phyloP scores from a whole-genome alignment of 2,888 invertebrate genomes.

The Ophioninae sp. region DNA sequence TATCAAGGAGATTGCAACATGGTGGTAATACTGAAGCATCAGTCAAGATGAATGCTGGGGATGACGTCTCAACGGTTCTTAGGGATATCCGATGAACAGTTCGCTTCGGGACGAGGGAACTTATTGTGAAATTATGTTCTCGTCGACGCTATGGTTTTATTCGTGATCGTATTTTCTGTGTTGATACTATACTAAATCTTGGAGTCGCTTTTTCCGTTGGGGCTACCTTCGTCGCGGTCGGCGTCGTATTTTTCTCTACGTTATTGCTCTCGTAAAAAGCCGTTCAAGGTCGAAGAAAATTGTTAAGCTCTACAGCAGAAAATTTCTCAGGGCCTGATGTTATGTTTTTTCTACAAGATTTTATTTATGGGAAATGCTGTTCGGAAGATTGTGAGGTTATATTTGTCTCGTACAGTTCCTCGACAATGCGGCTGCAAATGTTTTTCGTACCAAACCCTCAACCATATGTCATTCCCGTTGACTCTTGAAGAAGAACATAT shows the following conservation, averaged over 20 bases:
- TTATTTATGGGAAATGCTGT: not conserved
- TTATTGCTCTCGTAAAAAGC: not conserved
- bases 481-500: not conserved
- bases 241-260: not conserved
- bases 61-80: not conserved
- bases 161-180: not conserved
- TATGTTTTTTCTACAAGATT: not conserved
- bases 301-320: not conserved
- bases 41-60: not conserved
- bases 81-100: not conserved
- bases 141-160: too few relatives aligned
- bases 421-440: not conserved
- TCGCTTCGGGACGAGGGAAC: not conserved
- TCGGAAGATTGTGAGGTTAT: not conserved
- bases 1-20: not conserved
- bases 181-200: not conserved
- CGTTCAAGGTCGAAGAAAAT: not conserved
- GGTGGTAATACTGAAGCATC: not conserved
- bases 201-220: not conserved
- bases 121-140: not conserved
- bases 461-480: not conserved
- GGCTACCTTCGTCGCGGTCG: slow-evolving; percentile 1
- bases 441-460: not conserved
- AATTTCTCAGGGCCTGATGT: not conserved
- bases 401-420: not conserved